phyloP scores from a whole-genome alignment of 2,113 vertebrate species.

The Pogona vitticeps region DNA sequence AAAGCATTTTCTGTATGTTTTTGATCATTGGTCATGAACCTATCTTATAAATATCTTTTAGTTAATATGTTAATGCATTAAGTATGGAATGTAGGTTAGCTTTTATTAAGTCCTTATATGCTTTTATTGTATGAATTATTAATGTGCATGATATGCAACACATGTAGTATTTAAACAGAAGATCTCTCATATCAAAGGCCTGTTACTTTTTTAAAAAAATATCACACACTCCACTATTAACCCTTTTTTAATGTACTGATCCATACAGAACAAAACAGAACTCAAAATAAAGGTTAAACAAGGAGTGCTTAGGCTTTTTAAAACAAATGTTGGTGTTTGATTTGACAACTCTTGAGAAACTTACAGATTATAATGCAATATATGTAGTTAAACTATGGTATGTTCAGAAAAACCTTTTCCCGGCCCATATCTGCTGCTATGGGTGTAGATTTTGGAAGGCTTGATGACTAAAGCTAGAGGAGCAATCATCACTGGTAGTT shows the following conservation, averaged over 20 bases:
- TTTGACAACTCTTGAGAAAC: background rate
- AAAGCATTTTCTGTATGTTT: background rate
- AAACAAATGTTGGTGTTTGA: background rate
- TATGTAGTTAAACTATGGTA: background rate
- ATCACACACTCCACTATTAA: background rate
- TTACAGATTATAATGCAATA: background rate
- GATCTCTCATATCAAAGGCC: background rate
- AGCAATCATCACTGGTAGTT: background rate
- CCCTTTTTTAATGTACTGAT: background rate
- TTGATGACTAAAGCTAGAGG: background rate
- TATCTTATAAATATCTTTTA: background rate
- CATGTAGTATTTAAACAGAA: background rate
- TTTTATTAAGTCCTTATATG: background rate
- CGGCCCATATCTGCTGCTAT: fast-evolving
- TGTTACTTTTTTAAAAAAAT: background rate
- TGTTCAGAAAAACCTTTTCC: background rate
- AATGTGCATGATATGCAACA: background rate
- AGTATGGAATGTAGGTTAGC: background rate
- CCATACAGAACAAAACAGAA: background rate
- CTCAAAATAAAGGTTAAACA: background rate
- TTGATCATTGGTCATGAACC: background rate
- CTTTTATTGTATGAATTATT: too few relatives aligned
- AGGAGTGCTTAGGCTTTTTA: background rate
- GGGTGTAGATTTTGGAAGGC: fast-evolving
- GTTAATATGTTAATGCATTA: background rate